phyloP scores from a whole-genome alignment of 2,888 invertebrate genomes.

The Drosophila tanythrix region DNA sequence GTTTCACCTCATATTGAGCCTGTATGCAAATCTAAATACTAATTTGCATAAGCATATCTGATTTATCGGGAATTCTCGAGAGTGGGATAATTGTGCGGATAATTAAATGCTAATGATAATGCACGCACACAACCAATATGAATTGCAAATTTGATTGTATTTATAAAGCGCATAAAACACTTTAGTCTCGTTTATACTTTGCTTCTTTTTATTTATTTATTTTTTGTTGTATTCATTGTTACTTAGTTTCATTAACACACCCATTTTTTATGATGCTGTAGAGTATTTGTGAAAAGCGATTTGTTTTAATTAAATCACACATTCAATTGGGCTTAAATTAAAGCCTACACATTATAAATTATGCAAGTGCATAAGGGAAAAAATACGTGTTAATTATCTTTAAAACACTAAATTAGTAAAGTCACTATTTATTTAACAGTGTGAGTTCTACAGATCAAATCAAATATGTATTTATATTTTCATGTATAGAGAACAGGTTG shows the following conservation, averaged over 20 bases:
- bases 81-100: slow-evolving; percentile 29
- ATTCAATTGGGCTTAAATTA: slow-evolving; percentile 41
- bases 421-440: not conserved
- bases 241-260: slow-evolving; percentile 35
- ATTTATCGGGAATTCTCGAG: slow-evolving; percentile 20
- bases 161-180: slow-evolving; percentile 58
- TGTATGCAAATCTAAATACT: slow-evolving; percentile 50
- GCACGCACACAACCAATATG: slow-evolving; percentile 25
- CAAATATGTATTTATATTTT: not conserved
- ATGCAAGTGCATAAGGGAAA: slow-evolving; percentile 5
- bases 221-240: slow-evolving; percentile 8
- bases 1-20: slow-evolving; percentile 42
- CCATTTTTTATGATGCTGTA: slow-evolving; percentile 15
- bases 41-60: slow-evolving; percentile 63
- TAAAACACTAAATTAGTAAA: slow-evolving; percentile 1
- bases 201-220: not conserved
- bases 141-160: slow-evolving; percentile 70
- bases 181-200: slow-evolving; percentile 7
- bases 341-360: slow-evolving; percentile 7
- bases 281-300: slow-evolving; percentile 35
- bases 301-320: slow-evolving; percentile 49
- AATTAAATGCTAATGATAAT: slow-evolving; percentile 68
- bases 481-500: not conserved
- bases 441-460: not conserved
- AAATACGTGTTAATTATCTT: not conserved